Evolutionary conservation across 1,140 invertebrate genomes (phyloP).

Genomic region (Bombyx mori): DNA sequence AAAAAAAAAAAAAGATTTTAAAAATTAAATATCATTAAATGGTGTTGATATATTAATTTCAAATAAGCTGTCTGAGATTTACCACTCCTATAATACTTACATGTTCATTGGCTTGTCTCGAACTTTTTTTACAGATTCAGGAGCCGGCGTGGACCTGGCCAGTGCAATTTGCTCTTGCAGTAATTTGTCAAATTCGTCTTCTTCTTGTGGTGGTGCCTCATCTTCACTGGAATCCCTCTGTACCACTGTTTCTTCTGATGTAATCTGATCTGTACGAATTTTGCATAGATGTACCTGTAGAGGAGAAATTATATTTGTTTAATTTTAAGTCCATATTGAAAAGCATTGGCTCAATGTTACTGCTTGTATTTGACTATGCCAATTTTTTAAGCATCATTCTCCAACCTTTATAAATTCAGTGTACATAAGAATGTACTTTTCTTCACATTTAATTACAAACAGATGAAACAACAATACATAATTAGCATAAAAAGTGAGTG

Average conservation of each 20-base stretch:
- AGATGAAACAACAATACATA: no score
- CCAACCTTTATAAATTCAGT: no score
- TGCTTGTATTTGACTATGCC: no score
- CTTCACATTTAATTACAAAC: no score
- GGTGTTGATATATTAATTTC: not conserved
- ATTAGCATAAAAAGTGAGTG: no score
- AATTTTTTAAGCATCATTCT: no score
- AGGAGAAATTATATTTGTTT: no score
- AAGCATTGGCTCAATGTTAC: no score
- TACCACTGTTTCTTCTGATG: constrained; percentile 44
- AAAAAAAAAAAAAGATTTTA: not conserved
- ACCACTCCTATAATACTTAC: not conserved
- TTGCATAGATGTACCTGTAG: constrained; percentile 56
- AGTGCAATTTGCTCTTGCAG: constrained; percentile 64
- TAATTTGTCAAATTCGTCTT: constrained; percentile 64
- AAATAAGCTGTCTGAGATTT: not conserved
- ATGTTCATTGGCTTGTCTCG: constrained; percentile 10
- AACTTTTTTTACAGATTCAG: constrained; percentile 28
- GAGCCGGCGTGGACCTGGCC: constrained; percentile 40
- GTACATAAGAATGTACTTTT: no score
- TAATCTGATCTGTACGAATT: constrained; percentile 55
- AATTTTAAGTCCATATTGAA: no score
- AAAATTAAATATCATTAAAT: not conserved
- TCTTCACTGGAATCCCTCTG: constrained; percentile 61
- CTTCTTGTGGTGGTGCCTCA: constrained; percentile 25